Evolutionary conservation across 2,113 vertebrate species (phyloP), one percentile per base, ranked within the genome.

Genomic region (Thunnus maccoyii): DNA sequence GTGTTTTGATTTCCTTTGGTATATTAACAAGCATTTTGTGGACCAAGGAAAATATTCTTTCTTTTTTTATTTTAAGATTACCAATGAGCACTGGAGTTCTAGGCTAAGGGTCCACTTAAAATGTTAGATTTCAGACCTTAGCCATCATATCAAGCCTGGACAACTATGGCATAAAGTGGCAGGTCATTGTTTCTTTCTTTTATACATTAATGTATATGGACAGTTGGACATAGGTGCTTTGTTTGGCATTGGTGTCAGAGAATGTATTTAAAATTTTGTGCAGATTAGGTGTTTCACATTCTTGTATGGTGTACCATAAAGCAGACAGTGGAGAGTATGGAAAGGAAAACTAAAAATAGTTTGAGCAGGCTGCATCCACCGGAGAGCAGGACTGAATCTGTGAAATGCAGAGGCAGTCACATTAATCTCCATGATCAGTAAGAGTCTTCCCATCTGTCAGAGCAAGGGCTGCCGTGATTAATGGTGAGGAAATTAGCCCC

Each of bases 401-500:
- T 60, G 76, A 74, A 69, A 65, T 83, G 72, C 48, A 65, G 51
- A 20, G 48, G 55, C 64, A 47, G 47, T 51, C 64, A 76, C 82
- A 90, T 88, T 80, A 72, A 84, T 93, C 87, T 89, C 80, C 56
- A 72, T 83, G 62, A 79, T 91, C 64, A 60, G 56, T n/a, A 76
- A 60, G 62, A 72, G 73, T 86, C 77, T 69, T 76, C 78, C 63
- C 63, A 10, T 84, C 77, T 80, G 72, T 86, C 88, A 48, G 68
- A 73, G 71, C 56, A 18, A 47, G 32, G 76, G 25, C 78, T 72
- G 51, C 76, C 71, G 71, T 88, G 89, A 93, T 88, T 88, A 86
- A 91, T 88, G 58, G 67, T n/a, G 78, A 78, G 80, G 86, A 86
- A 88, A 91, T 92, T 88, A 79, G 78, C 74, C 76, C 63, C 65